Evolutionary conservation across 1,140 invertebrate genomes (phyloP), one percentile per base, ranked within the genome.

Genomic region (Dendrolimus kikuchii): DNA sequence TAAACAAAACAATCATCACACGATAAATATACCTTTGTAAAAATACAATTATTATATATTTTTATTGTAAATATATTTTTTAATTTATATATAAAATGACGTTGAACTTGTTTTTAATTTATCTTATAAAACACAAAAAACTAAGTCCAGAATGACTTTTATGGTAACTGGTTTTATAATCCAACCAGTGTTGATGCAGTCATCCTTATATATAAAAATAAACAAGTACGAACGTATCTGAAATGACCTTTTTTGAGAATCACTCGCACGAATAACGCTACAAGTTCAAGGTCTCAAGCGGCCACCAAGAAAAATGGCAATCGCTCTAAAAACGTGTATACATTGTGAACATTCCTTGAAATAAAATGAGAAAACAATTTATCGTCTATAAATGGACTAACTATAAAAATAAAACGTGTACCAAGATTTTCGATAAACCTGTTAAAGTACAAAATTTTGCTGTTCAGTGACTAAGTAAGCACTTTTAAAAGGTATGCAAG

Each of bases 1-100:
- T 70, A 73, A n/a, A 80, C 73, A 76, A 81, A 79, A 77, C 72
- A 81, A 71, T 75, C 64, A 79, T 74, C 79, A 81, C 77, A 82
- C 79, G 66, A 70, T 77, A 68, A 78, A 66, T 64, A 72, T 76
- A 70, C 71, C 74, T 77, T 64, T 63, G 64, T 68, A 61, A 71
- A 80, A 83, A 72, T 71, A 85, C 79, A 81, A 74, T 23, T 79
- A 77, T 72, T 77, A 59, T 69, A 58, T 78, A 73, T 70, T 71
- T 7, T 45, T 8, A 8, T 45, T 71, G 71, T 75, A 66, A 45
- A 45, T 45, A 45, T 45, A 45, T 10, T 23, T 23, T 23, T 23
- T 23, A 23, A 23, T 23, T 23, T 23, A 23, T 23, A 64, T 59
- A 66, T 64, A 49, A 42, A 46, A 51, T 46, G 50, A 62, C 64